These are phyloP conservation scores for Halcyon smyrnensis DNA, from an alignment of 2,797 vertebrate species.

Conservation along the genomic window DNA sequence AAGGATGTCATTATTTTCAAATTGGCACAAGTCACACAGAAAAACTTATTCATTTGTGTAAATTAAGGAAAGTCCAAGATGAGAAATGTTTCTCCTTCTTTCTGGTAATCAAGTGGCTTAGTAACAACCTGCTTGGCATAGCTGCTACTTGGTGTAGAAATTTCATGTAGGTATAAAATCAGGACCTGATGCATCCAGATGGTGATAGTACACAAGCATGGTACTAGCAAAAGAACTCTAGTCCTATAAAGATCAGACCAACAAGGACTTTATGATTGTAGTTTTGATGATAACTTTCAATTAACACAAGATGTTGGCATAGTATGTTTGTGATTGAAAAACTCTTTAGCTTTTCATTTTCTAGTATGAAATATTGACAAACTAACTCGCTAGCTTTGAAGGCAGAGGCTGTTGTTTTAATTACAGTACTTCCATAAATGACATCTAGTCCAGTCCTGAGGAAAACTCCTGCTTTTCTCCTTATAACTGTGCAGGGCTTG, in stretches of 20 bases:
- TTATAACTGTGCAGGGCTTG: fast-evolving
- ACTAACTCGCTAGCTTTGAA: not conserved
- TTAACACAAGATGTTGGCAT: not conserved
- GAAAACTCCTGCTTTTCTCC: not conserved
- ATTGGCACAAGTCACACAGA: not conserved
- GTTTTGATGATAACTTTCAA: not conserved
- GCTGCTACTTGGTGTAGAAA: not conserved
- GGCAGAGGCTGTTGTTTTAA: not conserved
- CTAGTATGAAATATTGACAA: not conserved
- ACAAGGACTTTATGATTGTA: not conserved
- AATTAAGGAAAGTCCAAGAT: not conserved
- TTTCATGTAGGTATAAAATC: not conserved
- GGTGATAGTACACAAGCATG: not conserved
- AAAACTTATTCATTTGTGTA: not conserved
- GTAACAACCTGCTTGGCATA: not conserved
- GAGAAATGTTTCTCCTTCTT: not conserved
- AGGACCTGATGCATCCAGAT: not conserved
- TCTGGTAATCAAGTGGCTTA: not conserved
- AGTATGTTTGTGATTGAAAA: not conserved
- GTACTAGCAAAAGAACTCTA: not conserved
- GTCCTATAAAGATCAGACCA: not conserved
- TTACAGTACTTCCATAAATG: not conserved
- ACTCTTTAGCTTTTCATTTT: not conserved
- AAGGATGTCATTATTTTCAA: not conserved
- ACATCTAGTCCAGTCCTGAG: not conserved